Percentiles rank a stretch among this genome's conserved stretches.
phyloP scores from a whole-genome alignment of 2,888 invertebrate species.

The Xanthia icteritia region DNA sequence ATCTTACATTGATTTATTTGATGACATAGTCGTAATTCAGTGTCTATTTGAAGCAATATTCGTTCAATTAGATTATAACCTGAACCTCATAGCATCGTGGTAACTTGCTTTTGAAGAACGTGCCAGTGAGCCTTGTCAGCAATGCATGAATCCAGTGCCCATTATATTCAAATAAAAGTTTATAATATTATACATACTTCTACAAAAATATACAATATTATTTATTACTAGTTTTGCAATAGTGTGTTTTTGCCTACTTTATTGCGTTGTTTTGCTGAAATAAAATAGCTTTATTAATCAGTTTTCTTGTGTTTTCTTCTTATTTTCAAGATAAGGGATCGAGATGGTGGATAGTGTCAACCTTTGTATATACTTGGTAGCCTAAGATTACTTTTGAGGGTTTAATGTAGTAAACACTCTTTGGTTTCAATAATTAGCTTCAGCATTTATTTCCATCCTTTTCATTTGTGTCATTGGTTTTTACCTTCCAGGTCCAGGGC shows the following conservation, averaged over 20 bases:
- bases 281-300: neutral
- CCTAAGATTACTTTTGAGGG: neutral
- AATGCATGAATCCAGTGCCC: neutral
- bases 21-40: neutral
- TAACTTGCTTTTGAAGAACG: neutral
- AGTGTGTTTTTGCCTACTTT: neutral
- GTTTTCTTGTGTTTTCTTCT: neutral
- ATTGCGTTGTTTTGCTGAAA: neutral
- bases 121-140: neutral
- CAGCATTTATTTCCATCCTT: neutral
- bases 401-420: neutral
- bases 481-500: conserved; percentile 61
- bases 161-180: neutral
- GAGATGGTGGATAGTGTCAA: neutral
- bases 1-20: neutral
- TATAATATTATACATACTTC: neutral
- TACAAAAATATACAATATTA: neutral
- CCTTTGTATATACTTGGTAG: neutral
- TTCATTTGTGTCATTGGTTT: neutral
- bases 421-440: neutral
- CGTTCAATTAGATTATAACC: neutral
- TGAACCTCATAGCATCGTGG: neutral
- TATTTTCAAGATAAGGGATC: neutral
- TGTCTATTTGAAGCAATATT: neutral
- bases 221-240: conserved; percentile 8